These are phyloP conservation scores for Fulica atra DNA, from an alignment of 2,113 vertebrate species.

Conservation along the genomic window DNA sequence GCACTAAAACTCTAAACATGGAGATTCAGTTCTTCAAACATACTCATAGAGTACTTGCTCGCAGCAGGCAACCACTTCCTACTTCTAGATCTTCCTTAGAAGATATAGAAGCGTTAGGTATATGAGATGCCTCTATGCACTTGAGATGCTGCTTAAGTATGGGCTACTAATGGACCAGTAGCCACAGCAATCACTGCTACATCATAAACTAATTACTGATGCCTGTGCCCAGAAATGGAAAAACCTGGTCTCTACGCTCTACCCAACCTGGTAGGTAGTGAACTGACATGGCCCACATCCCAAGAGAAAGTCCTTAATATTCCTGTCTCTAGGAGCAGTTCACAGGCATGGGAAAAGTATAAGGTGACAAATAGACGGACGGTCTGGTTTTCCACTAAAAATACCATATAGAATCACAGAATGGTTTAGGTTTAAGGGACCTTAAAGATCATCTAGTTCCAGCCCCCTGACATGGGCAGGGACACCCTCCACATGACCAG, in stretches of 20 bases:
- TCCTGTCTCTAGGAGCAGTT: background rate
- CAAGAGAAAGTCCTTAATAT: background rate
- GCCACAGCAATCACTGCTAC: background rate
- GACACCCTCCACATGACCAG: too few relatives aligned
- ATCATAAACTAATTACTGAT: background rate
- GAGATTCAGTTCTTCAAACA: background rate
- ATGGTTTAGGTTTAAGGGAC: too few relatives aligned
- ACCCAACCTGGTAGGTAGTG: background rate
- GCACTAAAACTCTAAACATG: background rate
- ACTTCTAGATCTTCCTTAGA: too few relatives aligned
- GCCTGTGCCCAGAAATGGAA: background rate
- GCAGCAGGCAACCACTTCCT: background rate
- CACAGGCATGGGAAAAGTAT: background rate
- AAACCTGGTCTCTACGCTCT: background rate
- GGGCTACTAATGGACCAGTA: background rate
- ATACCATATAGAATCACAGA: background rate
- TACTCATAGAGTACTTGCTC: background rate
- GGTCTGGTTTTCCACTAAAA: background rate
- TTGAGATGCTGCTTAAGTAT: background rate
- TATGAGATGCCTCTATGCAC: background rate
- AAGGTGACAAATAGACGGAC: background rate
- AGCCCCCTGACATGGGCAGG: too few relatives aligned
- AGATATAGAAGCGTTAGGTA: background rate
- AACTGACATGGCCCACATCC: background rate
- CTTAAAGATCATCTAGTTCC: too few relatives aligned